Evolutionary conservation across 2,888 invertebrate species (phyloP).

Genomic region (Sycophila texana): DNA sequence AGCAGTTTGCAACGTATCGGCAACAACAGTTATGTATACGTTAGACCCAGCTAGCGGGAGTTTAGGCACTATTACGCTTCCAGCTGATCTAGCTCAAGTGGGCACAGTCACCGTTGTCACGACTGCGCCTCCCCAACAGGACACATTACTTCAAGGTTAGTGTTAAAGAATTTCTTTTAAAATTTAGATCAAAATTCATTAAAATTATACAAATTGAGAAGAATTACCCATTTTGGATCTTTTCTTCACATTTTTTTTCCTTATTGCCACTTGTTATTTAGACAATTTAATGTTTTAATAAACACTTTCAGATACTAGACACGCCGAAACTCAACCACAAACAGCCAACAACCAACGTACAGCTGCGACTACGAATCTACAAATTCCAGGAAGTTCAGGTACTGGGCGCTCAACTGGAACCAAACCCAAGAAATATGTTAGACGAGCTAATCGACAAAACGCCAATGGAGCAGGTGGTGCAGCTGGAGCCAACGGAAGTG

Average conservation of each 20-base stretch:
- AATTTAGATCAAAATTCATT: too few relatives aligned
- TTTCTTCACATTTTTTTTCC: too few relatives aligned
- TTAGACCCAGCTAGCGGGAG: constrained; percentile 72
- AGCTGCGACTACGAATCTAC: constrained; percentile 77
- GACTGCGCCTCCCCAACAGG: constrained; percentile 64
- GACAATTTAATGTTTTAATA: too few relatives aligned
- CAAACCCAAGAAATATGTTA: constrained; percentile 83
- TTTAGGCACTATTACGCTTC: constrained; percentile 72
- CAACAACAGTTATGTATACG: constrained; percentile 74
- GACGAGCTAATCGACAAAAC: constrained; percentile 77
- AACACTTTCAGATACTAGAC: constrained; percentile 33
- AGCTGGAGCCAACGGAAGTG: constrained; percentile 46
- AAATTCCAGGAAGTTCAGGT: constrained; percentile 63
- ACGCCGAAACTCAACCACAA: constrained; percentile 14
- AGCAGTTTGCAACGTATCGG: constrained; percentile 71
- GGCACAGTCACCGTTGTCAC: constrained; percentile 73
- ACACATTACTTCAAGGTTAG: constrained; percentile 63
- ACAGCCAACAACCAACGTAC: constrained; percentile 67
- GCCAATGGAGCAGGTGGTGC: constrained; percentile 64
- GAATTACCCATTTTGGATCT: too few relatives aligned
- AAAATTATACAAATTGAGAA: too few relatives aligned
- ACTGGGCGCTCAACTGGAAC: constrained; percentile 79
- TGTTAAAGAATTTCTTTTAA: background rate
- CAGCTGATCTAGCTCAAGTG: constrained; percentile 71
- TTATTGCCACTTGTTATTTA: too few relatives aligned